Base-by-base conservation (phyloP, 2,888 invertebrate species). In the Eupsilia transversa region DNA sequence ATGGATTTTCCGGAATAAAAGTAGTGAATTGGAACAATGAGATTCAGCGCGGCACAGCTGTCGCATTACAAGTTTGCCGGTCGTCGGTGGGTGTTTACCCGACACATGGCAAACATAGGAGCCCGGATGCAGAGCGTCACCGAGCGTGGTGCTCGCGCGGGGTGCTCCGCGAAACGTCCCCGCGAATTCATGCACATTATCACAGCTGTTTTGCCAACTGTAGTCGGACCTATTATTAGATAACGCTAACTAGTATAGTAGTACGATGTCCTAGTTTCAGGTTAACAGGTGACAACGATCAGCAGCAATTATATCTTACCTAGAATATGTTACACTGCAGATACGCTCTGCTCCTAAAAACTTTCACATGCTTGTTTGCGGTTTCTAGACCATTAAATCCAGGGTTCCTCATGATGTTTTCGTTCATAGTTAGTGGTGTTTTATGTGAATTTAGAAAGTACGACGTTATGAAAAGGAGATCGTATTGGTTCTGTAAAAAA, bases 11-110 rank as follows among this genome's bases (percentile, higher is more conserved):
- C 84, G 80, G 89, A 88, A 90, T 89, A 90, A 91, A 89, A 91
- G 87, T 85, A 88, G 88, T 81, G 89, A 90, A 93, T 88, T 90
- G 89, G 91, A 90, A 92, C 92, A 91, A 92, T 91, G 91, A 89
- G 89, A 91, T 93, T 92, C 91, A 87, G 86, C 79, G 86, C 80
- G 86, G 86, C 87, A 83, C 93, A 93, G 91, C 91, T 92, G 93
- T 91, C 89, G 91, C 86, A 87, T 90, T 90, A 91, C 88, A 92
- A 92, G 86, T 92, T 92, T 82, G 85, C 67, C 65, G 63, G 73
- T 85, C 83, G 81, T 79, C 76, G 74, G 68, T 64, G 79, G 81
- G 75, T 90, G 88, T 92, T 92, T 91, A 90, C 88, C 72, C 82
- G 86, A 87, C 88, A 88, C 87, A 91, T 89, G 68, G 86, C 88